These are phyloP conservation scores for Sarcophaga carnaria DNA, from an alignment of 2,888 invertebrate genomes.

Conservation along the genomic window DNA sequence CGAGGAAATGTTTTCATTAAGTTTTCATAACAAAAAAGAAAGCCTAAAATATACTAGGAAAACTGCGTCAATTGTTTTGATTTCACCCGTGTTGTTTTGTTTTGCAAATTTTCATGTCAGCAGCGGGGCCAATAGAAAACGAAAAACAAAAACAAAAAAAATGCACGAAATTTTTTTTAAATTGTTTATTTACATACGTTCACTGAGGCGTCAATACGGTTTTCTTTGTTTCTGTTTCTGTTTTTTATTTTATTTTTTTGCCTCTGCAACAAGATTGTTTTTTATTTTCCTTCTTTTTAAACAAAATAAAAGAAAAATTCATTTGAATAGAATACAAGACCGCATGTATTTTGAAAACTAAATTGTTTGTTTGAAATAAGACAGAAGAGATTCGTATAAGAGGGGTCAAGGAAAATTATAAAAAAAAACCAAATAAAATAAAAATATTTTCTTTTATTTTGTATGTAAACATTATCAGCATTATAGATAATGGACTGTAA, in stretches of 20 bases:
- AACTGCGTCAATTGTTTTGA: not conserved
- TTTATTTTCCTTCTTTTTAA: not conserved
- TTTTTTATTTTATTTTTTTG: not conserved
- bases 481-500: no score
- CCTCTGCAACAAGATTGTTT: conserved; percentile 9
- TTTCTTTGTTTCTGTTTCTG: conserved; percentile 29
- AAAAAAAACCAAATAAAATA: not conserved
- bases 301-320: not conserved
- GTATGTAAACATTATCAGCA: no score
- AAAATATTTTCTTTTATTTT: not conserved
- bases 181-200: conserved; percentile 12
- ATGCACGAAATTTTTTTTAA: not conserved
- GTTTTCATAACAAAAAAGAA: no score
- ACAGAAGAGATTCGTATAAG: not conserved
- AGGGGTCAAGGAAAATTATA: not conserved
- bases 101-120: not conserved
- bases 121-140: not conserved
- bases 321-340: no score
- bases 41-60: no score
- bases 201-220: not conserved
- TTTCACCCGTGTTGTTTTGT: not conserved
- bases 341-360: not conserved
- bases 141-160: not conserved
- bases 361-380: not conserved
- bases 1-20: no score